Percentiles rank a stretch among this genome's conserved stretches.
phyloP scores from a whole-genome alignment of 2,113 vertebrate species.

The Montifringilla adamsi region DNA sequence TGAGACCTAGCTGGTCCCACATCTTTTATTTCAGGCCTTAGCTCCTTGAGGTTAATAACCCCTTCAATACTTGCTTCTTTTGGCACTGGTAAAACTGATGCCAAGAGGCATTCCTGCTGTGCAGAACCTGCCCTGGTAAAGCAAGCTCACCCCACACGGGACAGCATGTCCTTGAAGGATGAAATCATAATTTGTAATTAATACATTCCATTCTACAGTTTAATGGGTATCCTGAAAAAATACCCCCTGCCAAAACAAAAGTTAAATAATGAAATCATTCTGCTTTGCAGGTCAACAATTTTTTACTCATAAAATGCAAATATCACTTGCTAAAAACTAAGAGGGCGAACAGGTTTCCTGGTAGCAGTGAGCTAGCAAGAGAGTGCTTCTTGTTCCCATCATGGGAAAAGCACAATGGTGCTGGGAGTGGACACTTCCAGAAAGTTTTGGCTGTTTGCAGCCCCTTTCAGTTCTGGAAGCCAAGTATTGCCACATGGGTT shows the following conservation, averaged over 20 bases:
- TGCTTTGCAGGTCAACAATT: neutral
- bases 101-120: neutral
- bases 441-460: neutral
- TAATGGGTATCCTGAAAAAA: neutral
- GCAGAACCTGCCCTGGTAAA: neutral
- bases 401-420: neutral
- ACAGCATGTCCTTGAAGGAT: neutral
- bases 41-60: neutral
- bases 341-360: neutral
- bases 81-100: neutral
- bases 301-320: neutral
- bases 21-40: neutral
- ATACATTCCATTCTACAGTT: neutral
- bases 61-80: neutral
- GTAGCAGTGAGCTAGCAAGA: neutral
- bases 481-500: neutral
- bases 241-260: neutral
- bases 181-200: neutral
- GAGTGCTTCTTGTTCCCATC: neutral
- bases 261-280: neutral
- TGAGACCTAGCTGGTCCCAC: neutral
- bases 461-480: neutral
- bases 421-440: neutral
- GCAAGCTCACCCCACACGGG: neutral
- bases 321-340: neutral